Percentiles rank a stretch among this genome's conserved stretches.
Conservation (phyloP, 2,113 vertebrate genomes). For the Chloebia gouldiae region DNA sequence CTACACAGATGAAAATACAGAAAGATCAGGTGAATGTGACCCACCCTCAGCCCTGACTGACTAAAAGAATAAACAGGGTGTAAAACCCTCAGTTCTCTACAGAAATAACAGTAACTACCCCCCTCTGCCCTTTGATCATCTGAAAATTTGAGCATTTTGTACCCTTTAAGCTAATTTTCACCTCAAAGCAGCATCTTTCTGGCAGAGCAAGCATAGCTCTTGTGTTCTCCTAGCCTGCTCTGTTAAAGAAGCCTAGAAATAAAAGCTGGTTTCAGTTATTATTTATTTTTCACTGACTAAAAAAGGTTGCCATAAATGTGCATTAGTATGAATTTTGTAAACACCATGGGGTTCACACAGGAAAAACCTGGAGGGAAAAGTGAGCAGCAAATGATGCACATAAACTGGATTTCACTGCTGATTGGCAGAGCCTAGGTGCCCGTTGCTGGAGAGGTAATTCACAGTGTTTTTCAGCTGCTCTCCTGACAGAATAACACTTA, state of each 20-base stretch:
- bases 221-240: neutral
- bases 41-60: neutral
- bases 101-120: neutral
- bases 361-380: neutral
- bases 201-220: neutral
- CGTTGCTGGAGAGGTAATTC: neutral
- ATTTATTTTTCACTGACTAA: neutral
- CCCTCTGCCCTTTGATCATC: neutral
- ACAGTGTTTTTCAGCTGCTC: constrained; percentile 12
- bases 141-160: neutral
- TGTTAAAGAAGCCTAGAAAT: neutral
- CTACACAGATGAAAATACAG: neutral
- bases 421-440: neutral
- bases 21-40: neutral
- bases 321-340: neutral
- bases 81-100: neutral
- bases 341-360: neutral
- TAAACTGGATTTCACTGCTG: neutral
- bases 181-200: neutral
- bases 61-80: neutral
- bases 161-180: neutral
- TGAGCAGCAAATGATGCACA: neutral
- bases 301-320: neutral
- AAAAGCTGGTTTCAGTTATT: neutral
- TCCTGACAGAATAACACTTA: constrained; percentile 33